Percentiles rank a stretch among this genome's conserved stretches.
Conservation (phyloP, 2,888 invertebrate species). For the Athalia circularis region DNA sequence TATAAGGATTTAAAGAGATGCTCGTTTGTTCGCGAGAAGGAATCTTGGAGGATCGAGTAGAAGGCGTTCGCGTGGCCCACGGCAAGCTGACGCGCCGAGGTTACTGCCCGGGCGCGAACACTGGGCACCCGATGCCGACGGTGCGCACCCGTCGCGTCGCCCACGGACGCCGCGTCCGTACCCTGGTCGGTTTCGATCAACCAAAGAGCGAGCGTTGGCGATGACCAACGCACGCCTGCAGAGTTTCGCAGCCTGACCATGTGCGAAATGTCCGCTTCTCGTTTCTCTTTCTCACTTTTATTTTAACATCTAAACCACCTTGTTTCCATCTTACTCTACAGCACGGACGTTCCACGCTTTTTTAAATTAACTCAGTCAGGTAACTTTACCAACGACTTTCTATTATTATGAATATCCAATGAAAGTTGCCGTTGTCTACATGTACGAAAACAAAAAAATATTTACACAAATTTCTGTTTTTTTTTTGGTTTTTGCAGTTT, state of each 20-base stretch:
- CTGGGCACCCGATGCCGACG: slow-evolving; percentile 30
- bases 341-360: not conserved
- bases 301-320: slow-evolving; percentile 7
- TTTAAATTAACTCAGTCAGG: slow-evolving; percentile 7
- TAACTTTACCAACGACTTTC: not conserved
- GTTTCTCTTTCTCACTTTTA: not conserved
- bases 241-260: slow-evolving; percentile 9
- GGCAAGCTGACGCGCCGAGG: slow-evolving; percentile 42
- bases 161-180: slow-evolving; percentile 35
- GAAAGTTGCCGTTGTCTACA: no score
- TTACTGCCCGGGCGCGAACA: slow-evolving; percentile 46
- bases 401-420: no score
- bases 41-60: slow-evolving; percentile 38
- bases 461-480: no score
- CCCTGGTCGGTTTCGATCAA: slow-evolving; percentile 26
- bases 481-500: no score
- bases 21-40: slow-evolving; percentile 26
- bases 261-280: slow-evolving; percentile 27
- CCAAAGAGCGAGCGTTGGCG: slow-evolving; percentile 33
- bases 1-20: slow-evolving; percentile 15
- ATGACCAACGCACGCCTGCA: slow-evolving; percentile 13
- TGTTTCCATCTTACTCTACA: not conserved
- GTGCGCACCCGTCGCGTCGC: slow-evolving; percentile 36
- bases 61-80: slow-evolving; percentile 43
- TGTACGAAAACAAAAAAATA: no score